phyloP scores from a whole-genome alignment of 2,797 vertebrate species.

The Oceanodroma leucorhoa region DNA sequence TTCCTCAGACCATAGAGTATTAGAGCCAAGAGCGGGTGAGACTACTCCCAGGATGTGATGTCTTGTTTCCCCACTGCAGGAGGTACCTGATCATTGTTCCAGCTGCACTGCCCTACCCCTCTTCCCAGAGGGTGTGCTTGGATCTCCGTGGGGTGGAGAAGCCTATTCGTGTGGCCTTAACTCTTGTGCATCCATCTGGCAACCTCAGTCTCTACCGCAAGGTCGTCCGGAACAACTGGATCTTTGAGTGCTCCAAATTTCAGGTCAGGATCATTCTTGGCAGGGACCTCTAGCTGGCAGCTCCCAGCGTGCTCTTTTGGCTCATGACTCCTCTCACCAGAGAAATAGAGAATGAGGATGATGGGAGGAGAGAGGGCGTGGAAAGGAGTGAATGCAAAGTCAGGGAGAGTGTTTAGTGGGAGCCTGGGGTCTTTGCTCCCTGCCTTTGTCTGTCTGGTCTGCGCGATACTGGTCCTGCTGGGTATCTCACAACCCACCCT shows the following conservation, averaged over 20 bases:
- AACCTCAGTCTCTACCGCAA: constrained; percentile 58
- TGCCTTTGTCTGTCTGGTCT: neutral
- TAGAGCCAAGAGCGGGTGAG: neutral
- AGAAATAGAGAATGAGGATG: neutral
- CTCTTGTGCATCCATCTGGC: constrained; percentile 4
- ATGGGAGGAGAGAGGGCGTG: neutral
- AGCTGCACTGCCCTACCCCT: constrained; percentile 58
- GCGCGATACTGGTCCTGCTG: neutral
- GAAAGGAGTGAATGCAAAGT: neutral
- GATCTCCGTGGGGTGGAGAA: constrained; percentile 62
- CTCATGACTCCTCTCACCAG: neutral
- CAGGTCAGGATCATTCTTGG: neutral
- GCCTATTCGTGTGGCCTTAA: constrained; percentile 35
- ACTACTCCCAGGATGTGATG: neutral
- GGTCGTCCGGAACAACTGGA: neutral
- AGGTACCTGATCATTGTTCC: constrained; percentile 65
- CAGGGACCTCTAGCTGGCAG: neutral
- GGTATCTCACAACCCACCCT: neutral
- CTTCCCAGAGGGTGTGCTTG: constrained; percentile 61
- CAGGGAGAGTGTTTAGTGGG: neutral
- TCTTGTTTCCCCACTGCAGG: constrained; percentile 25
- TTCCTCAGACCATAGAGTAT: neutral
- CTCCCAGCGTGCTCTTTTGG: neutral
- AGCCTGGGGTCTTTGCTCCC: neutral
- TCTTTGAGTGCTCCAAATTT: constrained; percentile 47